Evolutionary conservation across 2,888 invertebrate species (phyloP), one percentile per base, ranked within the genome.

Genomic region (Nebria salina): DNA sequence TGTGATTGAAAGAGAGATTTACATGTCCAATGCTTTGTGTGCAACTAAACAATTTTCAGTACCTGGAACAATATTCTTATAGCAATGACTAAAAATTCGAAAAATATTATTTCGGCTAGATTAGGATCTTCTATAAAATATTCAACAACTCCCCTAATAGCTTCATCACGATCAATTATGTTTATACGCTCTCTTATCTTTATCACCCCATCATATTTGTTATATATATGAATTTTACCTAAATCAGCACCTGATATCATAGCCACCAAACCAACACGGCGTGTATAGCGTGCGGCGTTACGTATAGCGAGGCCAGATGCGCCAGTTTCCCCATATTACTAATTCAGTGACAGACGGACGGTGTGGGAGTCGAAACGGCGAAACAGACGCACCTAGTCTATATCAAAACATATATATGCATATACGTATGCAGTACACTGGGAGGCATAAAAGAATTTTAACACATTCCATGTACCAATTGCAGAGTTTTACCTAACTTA

Each of bases 341-440:
- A 79, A 79, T 79, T 79, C 79, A 79, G 79, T 75, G 79, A 75
- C 75, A 75, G 79, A 79, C 79, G 79, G 34, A 77, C 72, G 73
- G 42, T 34, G n/a, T 8, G 72, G 26, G 26, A 20, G 77, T 54
- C 54, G 54, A 54, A 34, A 54, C 13, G 54, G 13, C 54, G 54
- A 13, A 54, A 54, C 34, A 68, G 68, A 15, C 68, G 8, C 20
- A 70, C 70, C 70, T 70, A 70, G 25, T 25, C 70, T 25, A 70
- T 70, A 70, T 70, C 70, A 70, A 26, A 54, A 54, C 54, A 54
- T 2, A 54, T 54, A 54, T 8, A 54, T 54, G 54, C 1, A 43
- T 43, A 9, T 9, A 43, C 9, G 43, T 54, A 54, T 54, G 7
- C 13, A 13, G 54, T 54, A 54, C 54, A 54, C 11, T 54, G 54